These are phyloP conservation scores for Neoniphon sammara DNA, from an alignment of 2,797 vertebrate genomes.

Conservation along the genomic window DNA sequence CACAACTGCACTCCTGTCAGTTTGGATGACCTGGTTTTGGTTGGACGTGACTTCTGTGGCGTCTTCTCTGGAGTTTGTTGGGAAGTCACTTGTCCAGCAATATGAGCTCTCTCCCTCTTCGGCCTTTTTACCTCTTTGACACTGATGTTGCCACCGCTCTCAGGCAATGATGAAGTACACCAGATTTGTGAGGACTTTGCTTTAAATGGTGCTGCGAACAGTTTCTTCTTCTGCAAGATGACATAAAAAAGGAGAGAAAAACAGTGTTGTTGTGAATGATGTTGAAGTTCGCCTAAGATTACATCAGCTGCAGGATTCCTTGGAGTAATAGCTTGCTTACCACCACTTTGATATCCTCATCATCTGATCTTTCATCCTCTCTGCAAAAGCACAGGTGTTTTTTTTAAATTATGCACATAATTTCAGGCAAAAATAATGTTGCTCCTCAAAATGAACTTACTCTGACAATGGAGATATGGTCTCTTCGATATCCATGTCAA, in stretches of 20 bases:
- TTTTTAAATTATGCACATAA: not conserved
- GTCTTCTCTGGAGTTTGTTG: accelerated
- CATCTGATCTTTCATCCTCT: constrained; percentile 40
- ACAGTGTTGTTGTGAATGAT: not conserved
- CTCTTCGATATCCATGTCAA: constrained; percentile 34
- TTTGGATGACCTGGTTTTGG: accelerated
- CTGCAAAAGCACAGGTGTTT: constrained; percentile 50
- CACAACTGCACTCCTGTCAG: accelerated
- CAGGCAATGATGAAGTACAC: not conserved
- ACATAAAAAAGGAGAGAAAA: constrained; percentile 15
- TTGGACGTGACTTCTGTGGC: not conserved
- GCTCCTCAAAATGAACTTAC: constrained; percentile 56
- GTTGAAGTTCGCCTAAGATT: not conserved
- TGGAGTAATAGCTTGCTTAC: constrained; percentile 59
- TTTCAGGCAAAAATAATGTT: not conserved
- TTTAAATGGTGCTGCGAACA: constrained; percentile 47
- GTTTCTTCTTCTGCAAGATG: constrained; percentile 55
- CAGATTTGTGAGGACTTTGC: constrained; percentile 27
- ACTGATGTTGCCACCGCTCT: too few relatives aligned
- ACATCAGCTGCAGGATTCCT: not conserved
- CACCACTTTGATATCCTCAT: constrained; percentile 76
- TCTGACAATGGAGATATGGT: constrained; percentile 53
- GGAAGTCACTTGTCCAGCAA: not conserved
- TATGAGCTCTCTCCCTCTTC: accelerated
- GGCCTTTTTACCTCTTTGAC: not conserved